These are phyloP conservation scores for Campopleginae sp. DNA, from an alignment of 2,888 invertebrate genomes.

Conservation along the genomic window DNA sequence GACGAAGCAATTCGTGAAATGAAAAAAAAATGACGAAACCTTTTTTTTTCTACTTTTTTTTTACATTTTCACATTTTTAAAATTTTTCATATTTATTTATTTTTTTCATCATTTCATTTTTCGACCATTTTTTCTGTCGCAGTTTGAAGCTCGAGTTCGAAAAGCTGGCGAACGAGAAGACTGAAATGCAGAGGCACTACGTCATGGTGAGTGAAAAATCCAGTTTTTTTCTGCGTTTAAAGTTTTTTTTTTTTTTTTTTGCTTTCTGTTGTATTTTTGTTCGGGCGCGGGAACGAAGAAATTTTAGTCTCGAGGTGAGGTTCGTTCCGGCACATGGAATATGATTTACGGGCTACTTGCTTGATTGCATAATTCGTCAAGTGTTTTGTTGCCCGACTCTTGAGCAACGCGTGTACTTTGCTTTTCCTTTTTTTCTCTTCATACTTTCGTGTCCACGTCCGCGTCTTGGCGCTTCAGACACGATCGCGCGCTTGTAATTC, in stretches of 20 bases:
- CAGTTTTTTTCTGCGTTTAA: not conserved
- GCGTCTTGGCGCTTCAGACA: conserved; percentile 4
- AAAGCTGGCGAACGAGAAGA: conserved; percentile 98
- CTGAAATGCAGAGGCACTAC: conserved; percentile 99
- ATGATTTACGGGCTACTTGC: conserved; percentile 1
- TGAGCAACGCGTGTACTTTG: not conserved
- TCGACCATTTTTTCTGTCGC: conserved; percentile 81
- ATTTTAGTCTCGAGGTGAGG: not conserved
- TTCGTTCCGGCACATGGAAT: conserved; percentile 15
- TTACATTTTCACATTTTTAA: too few relatives aligned
- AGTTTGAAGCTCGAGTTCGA: conserved; percentile 99
- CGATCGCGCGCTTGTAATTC: conserved; percentile 10
- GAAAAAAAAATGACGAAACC: too few relatives aligned
- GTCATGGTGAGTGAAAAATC: conserved; percentile 91
- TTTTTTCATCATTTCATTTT: conserved; percentile 1
- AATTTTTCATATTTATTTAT: not conserved
- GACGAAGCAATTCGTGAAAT: too few relatives aligned
- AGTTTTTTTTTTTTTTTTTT: not conserved
- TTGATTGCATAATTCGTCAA: conserved; percentile 20
- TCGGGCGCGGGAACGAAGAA: not conserved
- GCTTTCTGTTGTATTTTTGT: not conserved
- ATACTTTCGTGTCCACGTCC: not conserved
- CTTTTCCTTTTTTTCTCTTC: not conserved
- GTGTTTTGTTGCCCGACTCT: conserved; percentile 5
- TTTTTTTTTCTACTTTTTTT: too few relatives aligned